A percentile compares a stretch with the other conserved stretches of the same genome.
Evolutionary conservation across 2,113 vertebrate species (phyloP).

Genomic region (Trematomus loennbergii): DNA sequence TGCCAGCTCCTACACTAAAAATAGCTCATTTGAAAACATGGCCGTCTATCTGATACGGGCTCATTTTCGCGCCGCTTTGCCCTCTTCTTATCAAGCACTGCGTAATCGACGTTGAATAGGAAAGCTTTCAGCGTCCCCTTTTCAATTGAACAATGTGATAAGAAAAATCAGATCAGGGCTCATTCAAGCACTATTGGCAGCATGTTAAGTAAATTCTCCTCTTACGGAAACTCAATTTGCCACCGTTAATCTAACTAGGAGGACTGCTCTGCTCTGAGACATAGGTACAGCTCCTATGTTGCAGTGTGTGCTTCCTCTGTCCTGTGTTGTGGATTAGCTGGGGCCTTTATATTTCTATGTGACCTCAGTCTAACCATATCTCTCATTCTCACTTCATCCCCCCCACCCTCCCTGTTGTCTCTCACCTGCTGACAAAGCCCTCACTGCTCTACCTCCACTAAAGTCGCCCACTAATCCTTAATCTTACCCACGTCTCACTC

Average conservation of each 20-base stretch:
- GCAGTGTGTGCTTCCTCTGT: constrained; percentile 41
- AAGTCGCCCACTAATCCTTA: constrained; percentile 62
- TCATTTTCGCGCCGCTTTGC: constrained; percentile 55
- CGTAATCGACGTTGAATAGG: constrained; percentile 73
- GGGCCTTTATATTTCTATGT: constrained; percentile 34
- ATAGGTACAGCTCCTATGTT: constrained; percentile 41
- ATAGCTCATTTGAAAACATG: constrained; percentile 73
- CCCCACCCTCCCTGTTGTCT: constrained; percentile 55
- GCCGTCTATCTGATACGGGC: constrained; percentile 68
- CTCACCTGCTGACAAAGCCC: constrained; percentile 73
- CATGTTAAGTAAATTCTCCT: constrained; percentile 81
- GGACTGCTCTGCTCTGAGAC: constrained; percentile 54
- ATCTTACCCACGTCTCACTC: constrained; percentile 57
- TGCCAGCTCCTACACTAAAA: constrained; percentile 69
- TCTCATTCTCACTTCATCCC: constrained; percentile 59
- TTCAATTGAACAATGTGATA: constrained; percentile 80
- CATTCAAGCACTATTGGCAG: constrained; percentile 74
- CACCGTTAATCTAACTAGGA: constrained; percentile 74
- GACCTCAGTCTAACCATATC: constrained; percentile 55
- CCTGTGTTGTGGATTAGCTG: constrained; percentile 31
- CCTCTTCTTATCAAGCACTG: constrained; percentile 68
- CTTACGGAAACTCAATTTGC: constrained; percentile 81
- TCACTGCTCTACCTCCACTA: constrained; percentile 40
- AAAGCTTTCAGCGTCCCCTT: constrained; percentile 79
- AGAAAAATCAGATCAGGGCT: constrained; percentile 80